These are phyloP conservation scores for Cyanoliseus patagonus DNA, from an alignment of 2,113 vertebrate species.

Conservation along the genomic window DNA sequence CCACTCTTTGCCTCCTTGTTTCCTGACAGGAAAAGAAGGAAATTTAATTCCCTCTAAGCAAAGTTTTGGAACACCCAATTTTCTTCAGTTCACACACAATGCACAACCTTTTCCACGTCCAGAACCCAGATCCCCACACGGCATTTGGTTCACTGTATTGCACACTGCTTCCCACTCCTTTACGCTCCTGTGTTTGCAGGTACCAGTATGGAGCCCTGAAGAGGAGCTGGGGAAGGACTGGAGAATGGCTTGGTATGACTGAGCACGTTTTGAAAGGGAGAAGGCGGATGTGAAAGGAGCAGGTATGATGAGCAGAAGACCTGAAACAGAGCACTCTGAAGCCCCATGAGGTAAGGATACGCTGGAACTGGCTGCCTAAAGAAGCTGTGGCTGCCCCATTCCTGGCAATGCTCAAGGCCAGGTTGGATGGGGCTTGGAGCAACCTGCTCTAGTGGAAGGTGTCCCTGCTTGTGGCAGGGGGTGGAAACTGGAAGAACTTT, in stretches of 20 bases:
- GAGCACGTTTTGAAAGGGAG: neutral
- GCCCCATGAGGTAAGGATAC: fast-evolving
- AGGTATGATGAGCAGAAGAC: fast-evolving
- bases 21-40: neutral
- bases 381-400: neutral
- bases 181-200: neutral
- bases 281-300: neutral
- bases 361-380: neutral
- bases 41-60: neutral
- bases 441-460: neutral
- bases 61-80: neutral
- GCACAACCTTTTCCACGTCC: neutral
- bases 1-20: neutral
- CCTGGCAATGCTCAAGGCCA: neutral
- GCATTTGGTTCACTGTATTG: neutral
- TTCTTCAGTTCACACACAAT: neutral
- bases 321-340: neutral
- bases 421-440: neutral
- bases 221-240: neutral
- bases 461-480: neutral
- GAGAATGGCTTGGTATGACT: neutral
- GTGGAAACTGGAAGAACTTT: neutral
- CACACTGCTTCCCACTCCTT: neutral
- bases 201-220: neutral
- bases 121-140: neutral